These are phyloP conservation scores for Danaus chrysippus DNA, from an alignment of 2,888 invertebrate genomes.

Conservation along the genomic window DNA sequence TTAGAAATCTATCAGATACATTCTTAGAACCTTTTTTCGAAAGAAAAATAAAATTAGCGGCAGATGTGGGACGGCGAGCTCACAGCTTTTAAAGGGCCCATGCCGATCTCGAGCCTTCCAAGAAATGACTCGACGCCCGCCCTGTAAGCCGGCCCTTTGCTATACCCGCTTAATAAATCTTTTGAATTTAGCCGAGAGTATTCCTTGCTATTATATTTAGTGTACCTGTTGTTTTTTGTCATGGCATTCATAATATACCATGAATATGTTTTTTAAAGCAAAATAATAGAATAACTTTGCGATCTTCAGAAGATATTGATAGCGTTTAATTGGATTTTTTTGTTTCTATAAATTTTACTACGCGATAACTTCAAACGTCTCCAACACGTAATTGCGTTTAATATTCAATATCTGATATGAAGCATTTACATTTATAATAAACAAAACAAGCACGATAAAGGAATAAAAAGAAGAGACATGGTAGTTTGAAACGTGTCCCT, in stretches of 20 bases:
- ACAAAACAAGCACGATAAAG: too few relatives aligned
- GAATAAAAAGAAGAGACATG: too few relatives aligned
- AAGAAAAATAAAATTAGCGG: slow-evolving; percentile 51
- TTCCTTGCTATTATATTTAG: slow-evolving; percentile 54
- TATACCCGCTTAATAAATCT: slow-evolving; percentile 46
- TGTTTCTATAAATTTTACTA: too few relatives aligned
- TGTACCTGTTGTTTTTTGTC: slow-evolving; percentile 27
- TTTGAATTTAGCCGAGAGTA: slow-evolving; percentile 68
- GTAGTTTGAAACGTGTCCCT: too few relatives aligned
- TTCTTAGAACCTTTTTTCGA: slow-evolving; percentile 34
- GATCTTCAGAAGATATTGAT: not conserved
- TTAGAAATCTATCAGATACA: slow-evolving; percentile 31
- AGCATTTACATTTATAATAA: too few relatives aligned
- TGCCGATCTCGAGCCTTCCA: slow-evolving; percentile 65
- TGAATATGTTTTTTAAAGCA: not conserved
- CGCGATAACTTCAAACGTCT: too few relatives aligned
- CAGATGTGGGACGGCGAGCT: slow-evolving; percentile 64
- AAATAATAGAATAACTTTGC: slow-evolving; percentile 8
- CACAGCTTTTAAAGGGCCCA: slow-evolving; percentile 54
- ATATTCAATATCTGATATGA: too few relatives aligned
- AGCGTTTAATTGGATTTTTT: too few relatives aligned
- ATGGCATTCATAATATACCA: slow-evolving; percentile 37
- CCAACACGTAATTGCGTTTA: too few relatives aligned
- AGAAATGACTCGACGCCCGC: slow-evolving; percentile 61
- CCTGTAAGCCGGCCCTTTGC: slow-evolving; percentile 35